phyloP scores from a whole-genome alignment of 2,888 invertebrate genomes.

The Pristionchus mayeri region DNA sequence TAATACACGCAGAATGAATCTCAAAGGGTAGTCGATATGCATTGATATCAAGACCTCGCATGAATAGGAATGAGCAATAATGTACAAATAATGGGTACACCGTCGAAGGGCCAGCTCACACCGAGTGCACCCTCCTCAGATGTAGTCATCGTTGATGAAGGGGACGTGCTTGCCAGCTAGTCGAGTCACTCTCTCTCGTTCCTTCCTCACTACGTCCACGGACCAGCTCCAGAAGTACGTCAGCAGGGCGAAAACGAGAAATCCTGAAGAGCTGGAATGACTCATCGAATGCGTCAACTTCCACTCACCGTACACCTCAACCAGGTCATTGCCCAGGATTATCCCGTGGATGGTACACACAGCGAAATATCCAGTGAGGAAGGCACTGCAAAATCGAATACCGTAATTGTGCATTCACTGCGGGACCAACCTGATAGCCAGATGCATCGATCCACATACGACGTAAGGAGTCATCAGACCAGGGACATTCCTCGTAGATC shows the following conservation, averaged over 20 bases:
- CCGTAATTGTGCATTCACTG: not conserved
- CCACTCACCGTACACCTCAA: slow-evolving; percentile 44
- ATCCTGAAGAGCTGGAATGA: slow-evolving; percentile 38
- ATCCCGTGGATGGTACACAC: slow-evolving; percentile 42
- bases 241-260: slow-evolving; percentile 28
- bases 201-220: slow-evolving; percentile 12
- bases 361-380: slow-evolving; percentile 30
- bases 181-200: slow-evolving; percentile 13
- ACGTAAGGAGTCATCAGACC: slow-evolving; percentile 45
- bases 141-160: slow-evolving; percentile 50
- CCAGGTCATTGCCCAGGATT: slow-evolving; percentile 39
- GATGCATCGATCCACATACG: slow-evolving; percentile 42
- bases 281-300: not conserved
- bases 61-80: slow-evolving; percentile 37
- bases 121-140: not conserved
- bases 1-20: not conserved
- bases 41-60: slow-evolving; percentile 9
- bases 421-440: slow-evolving; percentile 23
- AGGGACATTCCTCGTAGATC: slow-evolving; percentile 29
- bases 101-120: not conserved
- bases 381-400: not conserved
- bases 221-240: slow-evolving; percentile 49
- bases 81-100: slow-evolving; percentile 32
- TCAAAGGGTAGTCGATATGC: slow-evolving; percentile 17
- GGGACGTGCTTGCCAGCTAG: slow-evolving; percentile 43